Percentiles rank a stretch among this genome's conserved stretches.
Evolutionary conservation across 1,140 invertebrate species (phyloP).

Genomic region (Drosophila parvula): DNA sequence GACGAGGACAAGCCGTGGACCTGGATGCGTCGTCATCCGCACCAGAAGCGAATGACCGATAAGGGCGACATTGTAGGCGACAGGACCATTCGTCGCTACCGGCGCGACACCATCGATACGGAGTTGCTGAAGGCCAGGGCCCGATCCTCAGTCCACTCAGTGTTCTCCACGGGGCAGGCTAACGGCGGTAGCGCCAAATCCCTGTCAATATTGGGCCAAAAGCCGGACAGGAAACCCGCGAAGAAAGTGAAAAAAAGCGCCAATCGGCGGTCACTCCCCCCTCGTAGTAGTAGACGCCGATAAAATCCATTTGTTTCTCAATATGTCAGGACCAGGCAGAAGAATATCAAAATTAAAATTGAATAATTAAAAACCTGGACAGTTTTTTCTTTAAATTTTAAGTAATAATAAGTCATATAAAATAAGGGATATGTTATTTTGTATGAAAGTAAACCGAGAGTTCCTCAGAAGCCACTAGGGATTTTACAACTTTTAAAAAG

Average conservation of each 20-base stretch:
- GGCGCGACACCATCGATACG: background rate
- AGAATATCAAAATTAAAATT: background rate
- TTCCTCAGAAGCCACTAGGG: no score
- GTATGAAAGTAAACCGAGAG: background rate
- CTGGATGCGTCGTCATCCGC: constrained; percentile 56
- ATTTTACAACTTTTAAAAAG: no score
- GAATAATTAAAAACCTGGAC: background rate
- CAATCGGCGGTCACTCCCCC: no score
- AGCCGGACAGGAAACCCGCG: no score
- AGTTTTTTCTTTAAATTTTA: background rate
- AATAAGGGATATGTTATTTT: background rate
- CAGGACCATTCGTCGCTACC: constrained; percentile 20
- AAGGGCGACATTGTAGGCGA: background rate
- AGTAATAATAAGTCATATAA: no score
- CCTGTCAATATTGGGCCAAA: background rate
- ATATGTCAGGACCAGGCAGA: background rate
- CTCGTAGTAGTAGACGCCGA: no score
- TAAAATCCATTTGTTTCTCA: no score
- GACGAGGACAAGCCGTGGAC: constrained; percentile 17
- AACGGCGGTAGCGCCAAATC: background rate
- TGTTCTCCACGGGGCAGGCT: background rate
- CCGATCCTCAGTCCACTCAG: background rate
- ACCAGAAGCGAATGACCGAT: background rate
- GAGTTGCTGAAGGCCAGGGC: constrained; percentile 1
- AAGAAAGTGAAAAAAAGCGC: no score